phyloP scores from a whole-genome alignment of 2,797 vertebrate genomes.

The Leptodactylus fallax region DNA sequence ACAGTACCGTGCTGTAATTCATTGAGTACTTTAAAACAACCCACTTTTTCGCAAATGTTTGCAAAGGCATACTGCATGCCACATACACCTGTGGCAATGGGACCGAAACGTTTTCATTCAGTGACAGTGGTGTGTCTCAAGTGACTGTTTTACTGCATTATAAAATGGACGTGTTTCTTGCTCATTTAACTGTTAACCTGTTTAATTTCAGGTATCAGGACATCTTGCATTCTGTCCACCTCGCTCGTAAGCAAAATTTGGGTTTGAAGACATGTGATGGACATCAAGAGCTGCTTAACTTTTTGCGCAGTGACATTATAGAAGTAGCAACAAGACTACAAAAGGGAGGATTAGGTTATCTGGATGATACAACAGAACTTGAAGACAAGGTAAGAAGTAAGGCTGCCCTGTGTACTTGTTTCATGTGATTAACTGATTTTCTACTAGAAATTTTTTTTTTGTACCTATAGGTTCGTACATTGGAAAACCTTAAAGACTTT shows the following conservation, averaged over 20 bases:
- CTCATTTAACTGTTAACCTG: background rate
- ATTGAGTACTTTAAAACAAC: no score
- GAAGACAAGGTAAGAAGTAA: constrained; percentile 80
- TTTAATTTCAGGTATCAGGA: constrained; percentile 87
- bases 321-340: constrained; percentile 92
- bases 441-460: background rate
- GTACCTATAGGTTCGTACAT: constrained; percentile 79
- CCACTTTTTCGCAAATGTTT: no score
- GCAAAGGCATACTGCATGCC: no score
- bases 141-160: no score
- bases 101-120: no score
- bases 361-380: constrained; percentile 85
- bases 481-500: constrained; percentile 91
- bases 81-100: no score
- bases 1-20: no score
- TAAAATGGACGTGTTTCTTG: background rate
- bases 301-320: constrained; percentile 90
- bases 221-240: constrained; percentile 89
- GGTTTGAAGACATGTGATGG: constrained; percentile 90
- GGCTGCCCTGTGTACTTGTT: background rate
- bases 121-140: no score
- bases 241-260: constrained; percentile 86
- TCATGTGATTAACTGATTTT: background rate
- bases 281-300: constrained; percentile 88
- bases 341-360: constrained; percentile 93